A percentile compares a stretch with the other conserved stretches of the same genome.
phyloP scores from a whole-genome alignment of 2,797 vertebrate species.

The Clarias laeviceps region DNA sequence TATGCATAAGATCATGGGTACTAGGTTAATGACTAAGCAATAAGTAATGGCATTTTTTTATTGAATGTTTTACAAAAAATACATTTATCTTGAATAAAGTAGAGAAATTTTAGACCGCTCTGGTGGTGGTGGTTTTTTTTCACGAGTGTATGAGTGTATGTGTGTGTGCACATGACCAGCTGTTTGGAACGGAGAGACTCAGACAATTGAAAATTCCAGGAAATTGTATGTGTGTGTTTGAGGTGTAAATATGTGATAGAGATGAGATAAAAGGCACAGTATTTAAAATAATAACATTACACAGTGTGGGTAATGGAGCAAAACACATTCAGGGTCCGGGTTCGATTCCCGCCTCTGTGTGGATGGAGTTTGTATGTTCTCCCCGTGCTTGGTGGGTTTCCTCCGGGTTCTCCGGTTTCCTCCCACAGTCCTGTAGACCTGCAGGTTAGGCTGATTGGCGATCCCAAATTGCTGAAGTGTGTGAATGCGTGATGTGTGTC shows the following conservation, averaged over 20 bases:
- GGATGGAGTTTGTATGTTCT: too few relatives aligned
- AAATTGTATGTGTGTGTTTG: constrained; percentile 1
- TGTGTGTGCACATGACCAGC: not conserved
- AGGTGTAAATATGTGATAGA: not conserved
- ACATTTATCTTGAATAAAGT: constrained; percentile 81
- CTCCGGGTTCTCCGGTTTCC: too few relatives aligned
- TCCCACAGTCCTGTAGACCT: too few relatives aligned
- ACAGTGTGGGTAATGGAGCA: not conserved
- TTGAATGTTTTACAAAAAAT: constrained; percentile 81
- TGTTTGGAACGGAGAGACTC: not conserved
- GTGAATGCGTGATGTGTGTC: too few relatives aligned
- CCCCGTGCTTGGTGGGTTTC: too few relatives aligned
- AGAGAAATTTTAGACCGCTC: constrained; percentile 77
- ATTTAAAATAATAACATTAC: not conserved
- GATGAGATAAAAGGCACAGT: not conserved
- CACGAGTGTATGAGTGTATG: constrained; percentile 13
- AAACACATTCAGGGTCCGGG: too few relatives aligned
- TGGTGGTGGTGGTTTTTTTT: constrained; percentile 46
- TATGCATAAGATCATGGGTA: constrained; percentile 78
- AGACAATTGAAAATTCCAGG: not conserved
- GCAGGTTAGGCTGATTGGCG: too few relatives aligned
- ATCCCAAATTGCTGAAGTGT: too few relatives aligned
- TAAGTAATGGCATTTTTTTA: constrained; percentile 79
- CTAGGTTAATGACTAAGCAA: constrained; percentile 79
- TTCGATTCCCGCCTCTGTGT: too few relatives aligned